phyloP scores from a whole-genome alignment of 2,888 invertebrate genomes.

The Nysson spinosus region DNA sequence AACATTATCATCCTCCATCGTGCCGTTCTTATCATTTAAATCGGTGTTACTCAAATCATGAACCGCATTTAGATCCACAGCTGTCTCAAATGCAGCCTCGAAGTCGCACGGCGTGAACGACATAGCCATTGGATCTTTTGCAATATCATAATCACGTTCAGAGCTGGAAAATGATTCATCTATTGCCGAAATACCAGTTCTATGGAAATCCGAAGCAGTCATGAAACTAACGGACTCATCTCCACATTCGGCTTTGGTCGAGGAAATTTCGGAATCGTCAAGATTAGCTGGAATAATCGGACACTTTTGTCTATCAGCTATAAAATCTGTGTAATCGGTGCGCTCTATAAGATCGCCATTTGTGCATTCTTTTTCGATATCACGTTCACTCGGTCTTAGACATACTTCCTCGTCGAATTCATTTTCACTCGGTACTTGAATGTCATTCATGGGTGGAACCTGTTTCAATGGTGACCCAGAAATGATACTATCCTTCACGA shows the following conservation, averaged over 20 bases:
- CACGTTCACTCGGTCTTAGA: conserved; percentile 81
- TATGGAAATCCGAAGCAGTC: conserved; percentile 62
- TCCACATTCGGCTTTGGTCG: conserved; percentile 79
- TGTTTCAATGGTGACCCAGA: conserved; percentile 85
- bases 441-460: conserved; percentile 81
- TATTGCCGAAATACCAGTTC: conserved; percentile 64
- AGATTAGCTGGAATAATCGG: conserved; percentile 62
- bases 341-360: conserved; percentile 74
- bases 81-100: conserved; percentile 63
- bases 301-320: conserved; percentile 68
- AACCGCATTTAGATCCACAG: conserved; percentile 78
- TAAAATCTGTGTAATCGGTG: conserved; percentile 40
- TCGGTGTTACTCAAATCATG: conserved; percentile 73
- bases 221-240: conserved; percentile 78
- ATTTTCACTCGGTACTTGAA: conserved; percentile 79
- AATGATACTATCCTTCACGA: conserved; percentile 61
- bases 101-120: conserved; percentile 71
- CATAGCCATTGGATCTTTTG: conserved; percentile 71
- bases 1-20: not conserved
- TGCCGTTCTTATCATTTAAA: conserved; percentile 37
- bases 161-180: conserved; percentile 65
- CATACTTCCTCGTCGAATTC: conserved; percentile 84
- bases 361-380: conserved; percentile 76
- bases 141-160: conserved; percentile 61
- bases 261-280: conserved; percentile 78